Evolutionary conservation across 2,888 invertebrate genomes (phyloP), one percentile per base, ranked within the genome.

Genomic region (Cryptocephalus primarius): DNA sequence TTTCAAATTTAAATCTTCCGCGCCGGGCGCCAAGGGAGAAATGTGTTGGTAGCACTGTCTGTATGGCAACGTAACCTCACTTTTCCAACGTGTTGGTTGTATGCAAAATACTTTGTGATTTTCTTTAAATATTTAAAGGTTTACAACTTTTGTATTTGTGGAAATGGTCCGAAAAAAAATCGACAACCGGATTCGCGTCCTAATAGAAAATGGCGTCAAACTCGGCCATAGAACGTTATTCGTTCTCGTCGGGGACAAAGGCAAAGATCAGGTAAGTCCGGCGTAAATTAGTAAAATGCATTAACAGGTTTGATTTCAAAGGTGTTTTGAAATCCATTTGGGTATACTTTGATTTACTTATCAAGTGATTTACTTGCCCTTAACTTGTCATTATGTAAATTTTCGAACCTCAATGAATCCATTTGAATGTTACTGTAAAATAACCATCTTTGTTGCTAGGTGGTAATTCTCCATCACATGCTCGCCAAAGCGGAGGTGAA

Each of bases 381-480:
- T 12, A 45, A 9, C 42, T 36, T 43, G 12, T 33, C 32, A 22
- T 39, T 12, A 41, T 43, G 9, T 42, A 4, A 36, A 36, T 36
- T 36, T 36, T 11, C 6, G 12, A 36, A 36, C 36, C 12, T 6
- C 36, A 2, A 6, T 36, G 2, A 11, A n/a, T n/a, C n/a, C n/a
- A n/a, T 43, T 44, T n/a, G n/a, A 33, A 43, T 43, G 9, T 48
- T 14, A 10, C 14, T 40, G 32, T n/a, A 41, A n/a, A n/a, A 22
- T 14, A 33, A 43, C 39, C 13, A n/a, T 47, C 46, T 8, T 33
- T 53, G 53, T 40, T n/a, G n/a, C n/a, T 60, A 93, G 92, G 89
- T 96, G 10, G 93, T 95, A 6, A 90, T 96, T 66, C 73, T 99
- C 4, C 96, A 99, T 75, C 96, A 99, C 65, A 95, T 99, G 83